These are phyloP conservation scores for Ornithorhynchus anatinus DNA, from an alignment of 2,113 vertebrate species.

Conservation along the genomic window DNA sequence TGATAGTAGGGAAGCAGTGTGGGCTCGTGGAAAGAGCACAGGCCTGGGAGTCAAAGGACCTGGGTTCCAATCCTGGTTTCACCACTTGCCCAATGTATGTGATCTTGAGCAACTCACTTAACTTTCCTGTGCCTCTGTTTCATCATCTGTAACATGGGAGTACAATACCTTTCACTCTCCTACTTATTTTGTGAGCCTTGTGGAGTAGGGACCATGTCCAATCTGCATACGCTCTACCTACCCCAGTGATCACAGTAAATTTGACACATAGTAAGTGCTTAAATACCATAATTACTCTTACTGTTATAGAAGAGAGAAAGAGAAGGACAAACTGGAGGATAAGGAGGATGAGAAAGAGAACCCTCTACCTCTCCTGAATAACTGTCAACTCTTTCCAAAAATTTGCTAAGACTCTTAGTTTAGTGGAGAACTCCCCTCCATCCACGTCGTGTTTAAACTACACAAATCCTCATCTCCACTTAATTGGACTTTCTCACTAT, in stretches of 20 bases:
- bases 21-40: not conserved
- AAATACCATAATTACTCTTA: no score
- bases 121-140: not conserved
- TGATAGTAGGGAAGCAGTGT: not conserved
- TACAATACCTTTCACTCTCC: no score
- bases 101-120: not conserved
- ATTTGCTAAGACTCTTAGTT: conserved; percentile 8
- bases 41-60: not conserved
- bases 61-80: not conserved
- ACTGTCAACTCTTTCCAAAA: not conserved
- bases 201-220: no score
- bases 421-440: not conserved
- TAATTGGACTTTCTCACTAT: not conserved
- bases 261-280: no score
- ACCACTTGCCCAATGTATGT: no score
- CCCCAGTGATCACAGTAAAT: not conserved
- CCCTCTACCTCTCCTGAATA: conserved; percentile 15
- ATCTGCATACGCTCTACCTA: no score
- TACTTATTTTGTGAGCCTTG: no score
- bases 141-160: not conserved
- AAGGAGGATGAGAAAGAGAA: not conserved
- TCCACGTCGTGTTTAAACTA: no score
- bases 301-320: no score
- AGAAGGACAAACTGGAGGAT: no score
- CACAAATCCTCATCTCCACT: not conserved